These are phyloP conservation scores for Chiridota heheva DNA, from an alignment of 35 echinoderm and acorn worm genomes.

Conservation along the genomic window DNA sequence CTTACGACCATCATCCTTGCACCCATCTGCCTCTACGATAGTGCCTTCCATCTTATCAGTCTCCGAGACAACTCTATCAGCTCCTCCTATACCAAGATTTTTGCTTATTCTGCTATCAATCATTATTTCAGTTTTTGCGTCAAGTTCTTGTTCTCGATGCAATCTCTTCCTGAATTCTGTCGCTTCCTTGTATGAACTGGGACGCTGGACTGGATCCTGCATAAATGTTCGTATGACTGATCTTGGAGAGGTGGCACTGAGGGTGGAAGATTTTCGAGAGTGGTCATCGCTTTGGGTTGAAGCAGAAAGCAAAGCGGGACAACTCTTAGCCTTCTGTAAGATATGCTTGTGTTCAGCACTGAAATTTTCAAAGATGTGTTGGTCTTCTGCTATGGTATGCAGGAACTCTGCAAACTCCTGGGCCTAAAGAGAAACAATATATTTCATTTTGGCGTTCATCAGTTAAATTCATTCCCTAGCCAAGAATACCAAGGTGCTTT, in stretches of 20 bases:
- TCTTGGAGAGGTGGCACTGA: slow-evolving; percentile 63
- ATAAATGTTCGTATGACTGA: slow-evolving; percentile 36
- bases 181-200: slow-evolving; percentile 81
- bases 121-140: too few species aligned
- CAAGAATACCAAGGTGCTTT: too few species aligned
- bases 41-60: too few species aligned
- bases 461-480: too few species aligned
- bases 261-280: slow-evolving; percentile 1
- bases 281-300: slow-evolving; percentile 1
- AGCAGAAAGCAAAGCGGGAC: slow-evolving; percentile 39
- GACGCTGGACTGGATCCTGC: slow-evolving; percentile 41
- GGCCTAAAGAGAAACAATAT: too few species aligned
- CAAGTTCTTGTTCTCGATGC: slow-evolving; percentile 6
- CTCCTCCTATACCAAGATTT: too few species aligned
- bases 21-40: too few species aligned
- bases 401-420: slow-evolving; percentile 43
- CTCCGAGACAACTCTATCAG: too few species aligned
- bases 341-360: background rate
- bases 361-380: slow-evolving; percentile 21
- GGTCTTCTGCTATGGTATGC: slow-evolving; percentile 3
- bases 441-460: too few species aligned
- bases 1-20: too few species aligned
- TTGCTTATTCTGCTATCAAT: too few species aligned
- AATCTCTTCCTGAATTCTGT: slow-evolving; percentile 55
- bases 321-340: slow-evolving; percentile 51